These are phyloP conservation scores for Acipenser transmontanus DNA, from an alignment of 2,797 vertebrate genomes.

Conservation along the genomic window DNA sequence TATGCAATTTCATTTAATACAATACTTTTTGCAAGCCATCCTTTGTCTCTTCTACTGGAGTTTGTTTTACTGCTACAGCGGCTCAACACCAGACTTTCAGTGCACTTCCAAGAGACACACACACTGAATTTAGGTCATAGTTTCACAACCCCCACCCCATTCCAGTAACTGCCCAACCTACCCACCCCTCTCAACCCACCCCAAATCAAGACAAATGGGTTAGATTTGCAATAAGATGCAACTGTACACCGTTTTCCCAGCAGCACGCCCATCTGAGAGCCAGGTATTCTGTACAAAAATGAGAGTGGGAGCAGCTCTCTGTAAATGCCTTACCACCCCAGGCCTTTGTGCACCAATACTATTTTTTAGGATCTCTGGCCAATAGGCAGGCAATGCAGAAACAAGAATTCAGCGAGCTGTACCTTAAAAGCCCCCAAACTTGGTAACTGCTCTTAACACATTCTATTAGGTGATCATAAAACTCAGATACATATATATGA, in stretches of 20 bases:
- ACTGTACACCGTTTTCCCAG: slow-evolving; percentile 27
- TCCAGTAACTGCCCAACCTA: background rate
- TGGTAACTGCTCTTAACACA: too few relatives aligned
- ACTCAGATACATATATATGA: too few relatives aligned
- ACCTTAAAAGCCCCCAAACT: too few relatives aligned
- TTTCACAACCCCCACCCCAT: background rate
- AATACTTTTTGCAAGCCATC: too few relatives aligned
- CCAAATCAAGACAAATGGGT: slow-evolving; percentile 24
- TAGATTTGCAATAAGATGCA: slow-evolving; percentile 27
- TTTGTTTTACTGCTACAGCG: too few relatives aligned
- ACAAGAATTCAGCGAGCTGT: too few relatives aligned
- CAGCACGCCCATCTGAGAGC: slow-evolving; percentile 27
- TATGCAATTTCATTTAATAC: too few relatives aligned
- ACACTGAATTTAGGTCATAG: background rate
- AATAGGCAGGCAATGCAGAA: too few relatives aligned
- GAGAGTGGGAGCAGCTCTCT: slow-evolving; percentile 46
- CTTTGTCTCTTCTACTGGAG: too few relatives aligned
- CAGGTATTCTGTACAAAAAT: slow-evolving; percentile 24
- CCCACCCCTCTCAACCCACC: slow-evolving; percentile 22
- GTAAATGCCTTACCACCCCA: slow-evolving; percentile 32
- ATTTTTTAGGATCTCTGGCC: too few relatives aligned
- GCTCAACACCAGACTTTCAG: background rate
- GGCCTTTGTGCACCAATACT: background rate
- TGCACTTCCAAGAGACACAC: background rate
- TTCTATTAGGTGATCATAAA: too few relatives aligned